Conservation (phyloP, 2,113 vertebrate species). For the Hucho hucho region DNA sequence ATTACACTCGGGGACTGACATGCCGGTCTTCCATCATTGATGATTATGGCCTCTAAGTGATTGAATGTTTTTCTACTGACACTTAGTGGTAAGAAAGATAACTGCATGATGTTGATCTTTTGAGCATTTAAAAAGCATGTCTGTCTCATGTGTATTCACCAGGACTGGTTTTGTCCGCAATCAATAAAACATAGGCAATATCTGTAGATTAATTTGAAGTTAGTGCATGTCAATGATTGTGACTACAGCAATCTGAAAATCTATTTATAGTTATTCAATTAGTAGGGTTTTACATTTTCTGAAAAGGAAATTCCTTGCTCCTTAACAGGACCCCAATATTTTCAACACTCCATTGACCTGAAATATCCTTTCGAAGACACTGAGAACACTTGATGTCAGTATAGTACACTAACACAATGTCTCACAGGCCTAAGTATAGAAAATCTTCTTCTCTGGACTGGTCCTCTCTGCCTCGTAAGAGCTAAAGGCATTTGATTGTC, state of each 20-base stretch:
- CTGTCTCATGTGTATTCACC: background rate
- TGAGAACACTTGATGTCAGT: background rate
- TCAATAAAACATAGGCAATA: background rate
- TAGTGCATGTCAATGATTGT: background rate
- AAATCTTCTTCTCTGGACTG: background rate
- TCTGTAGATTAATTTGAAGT: background rate
- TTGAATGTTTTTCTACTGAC: conserved; percentile 56
- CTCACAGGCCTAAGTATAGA: background rate
- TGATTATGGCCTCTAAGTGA: conserved; percentile 11
- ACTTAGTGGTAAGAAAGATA: conserved; percentile 52
- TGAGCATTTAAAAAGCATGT: background rate
- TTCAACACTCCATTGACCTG: conserved; percentile 33
- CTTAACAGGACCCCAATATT: background rate
- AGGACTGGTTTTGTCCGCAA: background rate
- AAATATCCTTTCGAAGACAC: background rate
- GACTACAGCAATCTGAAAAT: conserved; percentile 1
- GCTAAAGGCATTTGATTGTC: conserved; percentile 61
- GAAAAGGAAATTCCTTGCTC: background rate
- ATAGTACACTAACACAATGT: background rate
- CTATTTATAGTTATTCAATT: background rate
- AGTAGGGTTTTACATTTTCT: conserved; percentile 1
- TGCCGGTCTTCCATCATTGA: background rate
- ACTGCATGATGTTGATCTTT: conserved; percentile 36
- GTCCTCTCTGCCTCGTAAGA: conserved; percentile 52
- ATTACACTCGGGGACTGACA: background rate